These are phyloP conservation scores for Pocillopora damicornis DNA, from an alignment of 64 coral and sea anemone species.

Conservation along the genomic window DNA sequence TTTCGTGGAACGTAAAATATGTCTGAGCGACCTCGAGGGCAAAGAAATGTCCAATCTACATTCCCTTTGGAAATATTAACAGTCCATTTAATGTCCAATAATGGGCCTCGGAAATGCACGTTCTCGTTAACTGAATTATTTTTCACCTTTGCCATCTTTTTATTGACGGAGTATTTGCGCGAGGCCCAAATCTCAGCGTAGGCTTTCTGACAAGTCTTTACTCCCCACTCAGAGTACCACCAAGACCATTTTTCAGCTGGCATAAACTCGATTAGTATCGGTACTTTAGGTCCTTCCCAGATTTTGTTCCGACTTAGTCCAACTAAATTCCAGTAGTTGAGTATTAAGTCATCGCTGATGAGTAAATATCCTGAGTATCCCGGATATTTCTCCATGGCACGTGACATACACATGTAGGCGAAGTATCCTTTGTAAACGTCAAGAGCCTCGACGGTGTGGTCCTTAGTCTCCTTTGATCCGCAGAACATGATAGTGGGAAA, in stretches of 20 bases:
- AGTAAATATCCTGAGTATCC: slow-evolving; percentile 68
- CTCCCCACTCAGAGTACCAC: slow-evolving; percentile 67
- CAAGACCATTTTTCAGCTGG: slow-evolving; percentile 66
- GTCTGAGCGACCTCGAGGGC: slow-evolving; percentile 70
- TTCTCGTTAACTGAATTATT: background rate
- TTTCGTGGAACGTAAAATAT: slow-evolving; percentile 75
- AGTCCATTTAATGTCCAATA: slow-evolving; percentile 24
- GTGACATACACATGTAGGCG: slow-evolving; percentile 65
- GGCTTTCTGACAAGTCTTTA: slow-evolving; percentile 68
- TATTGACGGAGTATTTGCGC: background rate
- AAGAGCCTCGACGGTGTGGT: slow-evolving; percentile 38
- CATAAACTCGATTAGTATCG: slow-evolving; percentile 14
- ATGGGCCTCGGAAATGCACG: background rate
- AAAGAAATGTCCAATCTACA: slow-evolving; percentile 45
- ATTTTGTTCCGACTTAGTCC: slow-evolving; percentile 53
- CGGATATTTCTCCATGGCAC: slow-evolving; percentile 61
- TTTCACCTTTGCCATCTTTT: background rate
- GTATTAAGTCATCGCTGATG: slow-evolving; percentile 75
- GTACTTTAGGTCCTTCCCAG: slow-evolving; percentile 69
- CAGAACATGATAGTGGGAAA: slow-evolving; percentile 75
- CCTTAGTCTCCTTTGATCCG: slow-evolving; percentile 19
- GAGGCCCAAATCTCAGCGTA: slow-evolving; percentile 65
- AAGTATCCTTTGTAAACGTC: slow-evolving; percentile 65
- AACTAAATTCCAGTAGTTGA: slow-evolving; percentile 89
- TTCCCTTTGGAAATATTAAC: slow-evolving; percentile 37